These are phyloP conservation scores for Cylindroiulus punctatus DNA, from an alignment of 2,888 invertebrate species.

Conservation along the genomic window DNA sequence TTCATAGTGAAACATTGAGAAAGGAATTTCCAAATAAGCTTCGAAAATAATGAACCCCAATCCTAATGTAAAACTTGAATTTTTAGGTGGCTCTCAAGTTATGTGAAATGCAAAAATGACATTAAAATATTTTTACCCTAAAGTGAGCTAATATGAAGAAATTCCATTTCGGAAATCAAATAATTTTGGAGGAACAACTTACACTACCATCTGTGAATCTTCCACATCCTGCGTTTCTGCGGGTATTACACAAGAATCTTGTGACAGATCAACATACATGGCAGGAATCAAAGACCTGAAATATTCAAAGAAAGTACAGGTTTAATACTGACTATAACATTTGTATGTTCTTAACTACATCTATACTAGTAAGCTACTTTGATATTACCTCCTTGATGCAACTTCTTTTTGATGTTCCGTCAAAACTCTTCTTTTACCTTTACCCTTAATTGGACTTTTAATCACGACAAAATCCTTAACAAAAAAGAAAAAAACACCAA, in stretches of 20 bases:
- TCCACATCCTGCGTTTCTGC: background rate
- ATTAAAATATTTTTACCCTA: background rate
- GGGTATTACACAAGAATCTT: background rate
- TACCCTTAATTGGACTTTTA: background rate
- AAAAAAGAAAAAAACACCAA: background rate
- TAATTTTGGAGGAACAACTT: background rate
- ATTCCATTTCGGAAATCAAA: background rate
- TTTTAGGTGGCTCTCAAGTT: no score
- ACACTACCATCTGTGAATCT: background rate
- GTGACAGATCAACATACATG: conserved; percentile 8
- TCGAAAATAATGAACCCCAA: no score
- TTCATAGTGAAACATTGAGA: no score
- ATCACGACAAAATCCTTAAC: conserved; percentile 13
- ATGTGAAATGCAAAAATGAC: background rate
- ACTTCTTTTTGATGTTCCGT: conserved; percentile 1
- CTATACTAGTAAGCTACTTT: background rate
- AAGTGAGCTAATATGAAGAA: no score
- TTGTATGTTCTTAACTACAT: background rate
- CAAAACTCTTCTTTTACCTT: background rate
- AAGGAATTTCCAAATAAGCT: no score
- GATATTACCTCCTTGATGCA: background rate
- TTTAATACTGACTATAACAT: background rate
- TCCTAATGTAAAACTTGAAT: no score
- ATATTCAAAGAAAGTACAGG: background rate
- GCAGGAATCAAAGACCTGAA: conserved; percentile 23